Percentiles rank a stretch among this genome's conserved stretches.
Evolutionary conservation across 2,888 invertebrate species (phyloP).

Genomic region (Cosmopolites sordidus): DNA sequence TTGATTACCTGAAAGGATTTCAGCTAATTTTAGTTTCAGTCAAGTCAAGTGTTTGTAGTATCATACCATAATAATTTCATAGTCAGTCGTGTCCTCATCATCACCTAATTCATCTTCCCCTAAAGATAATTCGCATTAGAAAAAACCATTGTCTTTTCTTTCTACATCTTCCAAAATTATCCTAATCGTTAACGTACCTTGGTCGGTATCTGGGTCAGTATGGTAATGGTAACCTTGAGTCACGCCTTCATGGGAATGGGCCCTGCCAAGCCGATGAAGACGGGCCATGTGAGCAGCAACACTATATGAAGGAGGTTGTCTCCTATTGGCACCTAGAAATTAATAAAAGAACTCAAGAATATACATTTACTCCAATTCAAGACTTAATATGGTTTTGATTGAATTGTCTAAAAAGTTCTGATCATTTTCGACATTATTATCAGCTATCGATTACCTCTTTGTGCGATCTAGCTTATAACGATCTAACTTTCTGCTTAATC

Average conservation of each 20-base stretch:
- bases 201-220: conserved; percentile 50
- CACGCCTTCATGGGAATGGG: conserved; percentile 83
- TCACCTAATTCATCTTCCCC: conserved; percentile 33
- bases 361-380: too few relatives aligned
- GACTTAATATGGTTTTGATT: too few relatives aligned
- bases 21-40: not conserved
- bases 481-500: too few relatives aligned
- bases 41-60: conserved; percentile 12
- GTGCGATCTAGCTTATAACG: too few relatives aligned
- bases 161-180: not conserved
- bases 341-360: conserved; percentile 4
- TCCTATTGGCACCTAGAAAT: conserved; percentile 45
- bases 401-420: too few relatives aligned
- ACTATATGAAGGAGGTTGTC: conserved; percentile 79
- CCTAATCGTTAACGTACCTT: conserved; percentile 40
- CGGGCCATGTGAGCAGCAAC: conserved; percentile 84
- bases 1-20: too few relatives aligned
- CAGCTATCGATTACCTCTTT: too few relatives aligned
- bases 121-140: conserved; percentile 19
- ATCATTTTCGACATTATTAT: too few relatives aligned
- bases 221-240: conserved; percentile 71
- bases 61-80: conserved; percentile 45
- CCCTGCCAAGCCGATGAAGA: conserved; percentile 73
- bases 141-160: too few relatives aligned
- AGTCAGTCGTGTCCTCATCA: conserved; percentile 41